Conservation (phyloP, 2,797 vertebrate genomes). For the Catharus ustulatus region DNA sequence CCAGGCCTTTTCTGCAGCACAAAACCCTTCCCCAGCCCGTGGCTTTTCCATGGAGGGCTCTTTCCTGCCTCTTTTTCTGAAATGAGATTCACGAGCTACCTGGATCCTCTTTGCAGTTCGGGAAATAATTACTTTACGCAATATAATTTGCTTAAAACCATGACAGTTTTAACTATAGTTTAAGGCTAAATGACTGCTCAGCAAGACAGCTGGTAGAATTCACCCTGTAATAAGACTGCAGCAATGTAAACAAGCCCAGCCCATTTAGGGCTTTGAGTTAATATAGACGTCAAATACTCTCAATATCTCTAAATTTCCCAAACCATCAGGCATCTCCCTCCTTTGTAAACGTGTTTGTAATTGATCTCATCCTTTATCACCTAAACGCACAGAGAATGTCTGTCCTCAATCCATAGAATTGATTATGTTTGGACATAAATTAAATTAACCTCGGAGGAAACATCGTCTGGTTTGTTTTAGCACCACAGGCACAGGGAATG, state of each 20-base stretch:
- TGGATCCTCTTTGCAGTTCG: slow-evolving; percentile 48
- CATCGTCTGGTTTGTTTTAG: background rate
- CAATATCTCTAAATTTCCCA: slow-evolving; percentile 34
- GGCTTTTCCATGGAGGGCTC: background rate
- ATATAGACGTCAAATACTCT: slow-evolving; percentile 57
- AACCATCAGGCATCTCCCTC: slow-evolving; percentile 11
- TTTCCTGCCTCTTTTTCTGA: background rate
- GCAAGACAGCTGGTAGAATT: slow-evolving; percentile 66
- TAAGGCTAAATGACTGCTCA: slow-evolving; percentile 56
- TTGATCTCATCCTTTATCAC: background rate
- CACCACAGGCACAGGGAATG: fast-evolving
- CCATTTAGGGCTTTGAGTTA: slow-evolving; percentile 47
- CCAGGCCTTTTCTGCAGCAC: background rate
- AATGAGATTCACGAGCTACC: slow-evolving; percentile 47
- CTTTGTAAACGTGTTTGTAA: slow-evolving; percentile 11
- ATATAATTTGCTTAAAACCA: slow-evolving; percentile 67
- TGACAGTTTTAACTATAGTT: slow-evolving; percentile 65
- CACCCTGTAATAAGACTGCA: slow-evolving; percentile 56
- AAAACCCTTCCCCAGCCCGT: fast-evolving
- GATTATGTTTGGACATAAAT: background rate
- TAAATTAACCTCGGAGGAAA: background rate
- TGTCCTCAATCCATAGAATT: background rate
- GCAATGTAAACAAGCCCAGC: slow-evolving; percentile 35
- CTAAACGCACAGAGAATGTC: background rate
- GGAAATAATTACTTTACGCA: slow-evolving; percentile 59